phyloP scores from a whole-genome alignment of 2,797 vertebrate species.

The Varecia variegata region DNA sequence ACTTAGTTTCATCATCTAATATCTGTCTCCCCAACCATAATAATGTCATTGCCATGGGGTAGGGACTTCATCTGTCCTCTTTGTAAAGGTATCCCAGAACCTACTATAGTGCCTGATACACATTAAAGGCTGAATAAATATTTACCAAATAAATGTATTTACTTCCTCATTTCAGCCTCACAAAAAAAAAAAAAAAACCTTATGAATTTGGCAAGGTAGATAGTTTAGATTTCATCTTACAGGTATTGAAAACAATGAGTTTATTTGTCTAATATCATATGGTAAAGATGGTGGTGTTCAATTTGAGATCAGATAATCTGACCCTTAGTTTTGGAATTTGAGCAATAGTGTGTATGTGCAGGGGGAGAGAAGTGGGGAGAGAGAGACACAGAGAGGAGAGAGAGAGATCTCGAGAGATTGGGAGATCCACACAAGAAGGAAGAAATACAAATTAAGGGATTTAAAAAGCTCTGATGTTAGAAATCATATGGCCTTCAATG shows the following conservation, averaged over 20 bases:
- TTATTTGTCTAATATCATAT: neutral
- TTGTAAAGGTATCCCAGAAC: neutral
- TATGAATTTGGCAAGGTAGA: neutral
- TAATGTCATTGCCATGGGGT: neutral
- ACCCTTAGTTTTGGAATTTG: neutral
- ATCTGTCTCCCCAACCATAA: neutral
- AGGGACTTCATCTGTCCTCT: neutral
- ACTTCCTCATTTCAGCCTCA: neutral
- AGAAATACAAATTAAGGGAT: constrained; percentile 4
- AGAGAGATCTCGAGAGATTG: too few species aligned
- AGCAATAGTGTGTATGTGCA: neutral
- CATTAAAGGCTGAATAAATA: neutral
- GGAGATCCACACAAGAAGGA: neutral
- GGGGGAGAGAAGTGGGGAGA: fast-evolving
- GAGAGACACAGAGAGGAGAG: too few species aligned
- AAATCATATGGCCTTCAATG: neutral
- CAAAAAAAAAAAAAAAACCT: neutral
- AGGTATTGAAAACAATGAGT: neutral
- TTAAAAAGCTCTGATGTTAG: constrained; percentile 20
- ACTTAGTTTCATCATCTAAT: neutral
- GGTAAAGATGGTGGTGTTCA: neutral
- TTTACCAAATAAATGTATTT: neutral
- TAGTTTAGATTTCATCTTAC: neutral
- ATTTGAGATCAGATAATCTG: neutral
- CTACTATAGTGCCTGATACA: neutral